phyloP scores from a whole-genome alignment of 2,888 invertebrate species.

The Lasioglossum leucozonium region DNA sequence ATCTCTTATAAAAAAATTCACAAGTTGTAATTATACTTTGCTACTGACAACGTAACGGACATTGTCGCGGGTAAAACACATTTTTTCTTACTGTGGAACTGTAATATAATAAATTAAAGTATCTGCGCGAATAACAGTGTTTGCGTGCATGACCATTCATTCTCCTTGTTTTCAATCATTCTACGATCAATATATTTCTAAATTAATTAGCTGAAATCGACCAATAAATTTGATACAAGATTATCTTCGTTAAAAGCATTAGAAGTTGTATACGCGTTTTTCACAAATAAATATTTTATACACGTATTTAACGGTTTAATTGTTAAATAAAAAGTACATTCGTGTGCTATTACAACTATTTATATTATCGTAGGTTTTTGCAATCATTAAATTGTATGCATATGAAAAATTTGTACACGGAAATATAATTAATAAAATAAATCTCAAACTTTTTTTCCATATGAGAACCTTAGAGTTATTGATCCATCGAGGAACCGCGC shows the following conservation, averaged over 20 bases:
- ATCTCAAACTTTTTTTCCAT: background rate
- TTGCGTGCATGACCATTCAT: background rate
- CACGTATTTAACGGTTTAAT: background rate
- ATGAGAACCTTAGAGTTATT: background rate
- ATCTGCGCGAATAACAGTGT: conserved; percentile 58
- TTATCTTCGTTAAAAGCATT: background rate
- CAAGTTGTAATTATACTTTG: conserved; percentile 57
- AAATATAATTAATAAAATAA: background rate
- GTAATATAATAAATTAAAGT: conserved; percentile 78
- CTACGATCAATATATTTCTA: background rate
- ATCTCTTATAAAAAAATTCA: conserved; percentile 37
- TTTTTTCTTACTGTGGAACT: conserved; percentile 76
- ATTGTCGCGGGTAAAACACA: conserved; percentile 42
- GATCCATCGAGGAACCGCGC: background rate
- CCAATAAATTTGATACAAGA: background rate
- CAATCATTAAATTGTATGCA: background rate
- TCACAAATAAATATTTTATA: background rate
- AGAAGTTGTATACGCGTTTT: background rate
- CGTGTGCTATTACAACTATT: too few species aligned
- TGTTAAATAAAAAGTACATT: background rate
- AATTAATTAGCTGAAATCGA: background rate
- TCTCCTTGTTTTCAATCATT: background rate
- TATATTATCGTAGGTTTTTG: background rate
- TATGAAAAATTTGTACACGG: background rate
- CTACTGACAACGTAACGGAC: conserved; percentile 39